Conservation (phyloP, 1,140 invertebrate species). For the Megathymus violae region DNA sequence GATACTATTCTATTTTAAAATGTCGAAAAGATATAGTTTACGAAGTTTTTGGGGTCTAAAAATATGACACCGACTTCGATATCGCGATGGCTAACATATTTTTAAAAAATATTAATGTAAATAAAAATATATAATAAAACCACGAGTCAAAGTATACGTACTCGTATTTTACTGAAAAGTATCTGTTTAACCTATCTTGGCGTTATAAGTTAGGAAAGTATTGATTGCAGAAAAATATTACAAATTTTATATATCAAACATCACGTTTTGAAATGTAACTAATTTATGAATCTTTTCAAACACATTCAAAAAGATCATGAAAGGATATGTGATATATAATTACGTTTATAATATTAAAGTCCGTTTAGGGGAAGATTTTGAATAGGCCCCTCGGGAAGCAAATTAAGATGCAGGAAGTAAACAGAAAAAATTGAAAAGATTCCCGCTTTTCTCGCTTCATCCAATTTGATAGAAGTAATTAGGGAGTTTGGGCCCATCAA, state of each 20-base stretch:
- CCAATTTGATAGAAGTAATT: slow-evolving; percentile 28
- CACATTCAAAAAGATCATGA: neutral
- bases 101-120: no score
- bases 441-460: slow-evolving; percentile 22
- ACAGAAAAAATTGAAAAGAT: slow-evolving; percentile 33
- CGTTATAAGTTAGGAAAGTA: no score
- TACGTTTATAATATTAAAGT: slow-evolving; percentile 27
- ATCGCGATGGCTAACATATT: no score
- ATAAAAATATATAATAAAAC: no score
- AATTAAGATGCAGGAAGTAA: slow-evolving; percentile 32
- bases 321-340: slow-evolving; percentile 30
- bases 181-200: no score
- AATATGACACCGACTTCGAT: no score
- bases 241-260: neutral
- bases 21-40: no score
- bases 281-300: slow-evolving; percentile 19
- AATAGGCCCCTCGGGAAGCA: slow-evolving; percentile 14
- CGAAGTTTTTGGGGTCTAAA: no score
- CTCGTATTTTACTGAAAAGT: no score
- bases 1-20: no score
- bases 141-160: no score
- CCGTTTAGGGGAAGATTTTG: slow-evolving; percentile 19
- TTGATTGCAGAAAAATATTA: no score
- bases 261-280: neutral
- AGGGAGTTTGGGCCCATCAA: slow-evolving; percentile 13